These are phyloP conservation scores for Hormaphis cornu DNA, from an alignment of 1,140 invertebrate genomes.

Conservation along the genomic window DNA sequence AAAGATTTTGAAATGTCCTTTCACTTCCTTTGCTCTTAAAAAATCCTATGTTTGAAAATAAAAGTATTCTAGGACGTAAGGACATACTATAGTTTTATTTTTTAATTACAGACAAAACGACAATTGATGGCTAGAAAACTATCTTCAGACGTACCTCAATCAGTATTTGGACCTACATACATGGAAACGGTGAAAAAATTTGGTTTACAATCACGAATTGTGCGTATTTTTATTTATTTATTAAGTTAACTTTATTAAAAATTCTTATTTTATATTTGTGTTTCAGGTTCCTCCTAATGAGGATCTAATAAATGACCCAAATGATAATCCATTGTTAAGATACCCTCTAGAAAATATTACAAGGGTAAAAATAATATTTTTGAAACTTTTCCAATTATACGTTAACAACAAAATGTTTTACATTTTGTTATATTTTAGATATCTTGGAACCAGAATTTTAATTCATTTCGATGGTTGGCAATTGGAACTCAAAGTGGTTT, in stretches of 20 bases:
- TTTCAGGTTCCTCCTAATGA: neutral
- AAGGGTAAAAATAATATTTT: neutral
- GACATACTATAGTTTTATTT: too few relatives aligned
- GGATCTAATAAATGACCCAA: neutral
- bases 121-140: neutral
- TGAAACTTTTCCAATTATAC: neutral
- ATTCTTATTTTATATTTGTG: neutral
- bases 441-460: slow-evolving; percentile 45
- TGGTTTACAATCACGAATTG: neutral
- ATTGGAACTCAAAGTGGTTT: slow-evolving; percentile 46
- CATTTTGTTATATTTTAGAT: slow-evolving; percentile 39
- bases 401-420: neutral
- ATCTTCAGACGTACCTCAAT: neutral
- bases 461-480: slow-evolving; percentile 44
- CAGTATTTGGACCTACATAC: neutral
- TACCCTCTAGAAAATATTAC: slow-evolving; percentile 22
- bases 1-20: too few relatives aligned
- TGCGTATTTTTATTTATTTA: neutral
- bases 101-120: neutral
- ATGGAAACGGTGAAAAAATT: neutral
- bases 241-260: neutral
- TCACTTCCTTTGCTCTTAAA: too few relatives aligned
- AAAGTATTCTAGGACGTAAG: too few relatives aligned
- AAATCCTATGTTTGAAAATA: too few relatives aligned
- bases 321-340: slow-evolving; percentile 10